Evolutionary conservation across 2,797 vertebrate species (phyloP).

Genomic region (Thamnophis elegans): DNA sequence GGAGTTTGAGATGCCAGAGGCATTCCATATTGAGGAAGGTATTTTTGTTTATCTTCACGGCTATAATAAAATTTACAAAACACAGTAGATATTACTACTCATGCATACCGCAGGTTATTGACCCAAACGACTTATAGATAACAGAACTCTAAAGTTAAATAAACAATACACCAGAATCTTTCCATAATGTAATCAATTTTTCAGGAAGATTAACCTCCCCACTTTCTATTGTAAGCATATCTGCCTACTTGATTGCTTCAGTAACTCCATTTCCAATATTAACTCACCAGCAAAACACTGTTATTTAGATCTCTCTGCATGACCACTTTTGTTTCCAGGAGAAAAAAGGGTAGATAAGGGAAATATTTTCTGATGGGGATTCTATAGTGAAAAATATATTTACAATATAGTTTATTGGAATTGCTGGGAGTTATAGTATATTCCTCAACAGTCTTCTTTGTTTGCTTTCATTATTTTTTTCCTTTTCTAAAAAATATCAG

Average conservation of each 20-base stretch:
- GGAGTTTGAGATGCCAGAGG: background rate
- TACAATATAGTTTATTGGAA: slow-evolving; percentile 32
- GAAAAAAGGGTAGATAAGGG: slow-evolving; percentile 31
- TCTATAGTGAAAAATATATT: slow-evolving; percentile 50
- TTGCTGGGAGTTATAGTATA: slow-evolving; percentile 49
- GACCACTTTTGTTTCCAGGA: slow-evolving; percentile 34
- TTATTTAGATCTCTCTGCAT: background rate
- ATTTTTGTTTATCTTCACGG: background rate
- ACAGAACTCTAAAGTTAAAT: background rate
- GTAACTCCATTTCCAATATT: background rate
- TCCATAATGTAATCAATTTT: slow-evolving; percentile 5
- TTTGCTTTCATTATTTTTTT: slow-evolving; percentile 10
- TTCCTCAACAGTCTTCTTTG: slow-evolving; percentile 52
- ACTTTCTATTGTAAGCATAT: background rate
- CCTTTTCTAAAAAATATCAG: slow-evolving; percentile 23
- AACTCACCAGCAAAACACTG: background rate
- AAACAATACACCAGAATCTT: slow-evolving; percentile 44
- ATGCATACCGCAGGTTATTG: background rate
- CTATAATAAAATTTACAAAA: background rate
- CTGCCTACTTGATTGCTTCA: slow-evolving; percentile 14
- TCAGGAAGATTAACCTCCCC: slow-evolving; percentile 16
- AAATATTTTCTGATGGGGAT: slow-evolving; percentile 40
- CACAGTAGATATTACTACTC: background rate
- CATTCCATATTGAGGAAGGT: background rate
- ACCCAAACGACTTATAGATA: background rate